Base-by-base conservation (phyloP, 35 echinoderm and acorn worm species). In the Ophioderma brevispina region DNA sequence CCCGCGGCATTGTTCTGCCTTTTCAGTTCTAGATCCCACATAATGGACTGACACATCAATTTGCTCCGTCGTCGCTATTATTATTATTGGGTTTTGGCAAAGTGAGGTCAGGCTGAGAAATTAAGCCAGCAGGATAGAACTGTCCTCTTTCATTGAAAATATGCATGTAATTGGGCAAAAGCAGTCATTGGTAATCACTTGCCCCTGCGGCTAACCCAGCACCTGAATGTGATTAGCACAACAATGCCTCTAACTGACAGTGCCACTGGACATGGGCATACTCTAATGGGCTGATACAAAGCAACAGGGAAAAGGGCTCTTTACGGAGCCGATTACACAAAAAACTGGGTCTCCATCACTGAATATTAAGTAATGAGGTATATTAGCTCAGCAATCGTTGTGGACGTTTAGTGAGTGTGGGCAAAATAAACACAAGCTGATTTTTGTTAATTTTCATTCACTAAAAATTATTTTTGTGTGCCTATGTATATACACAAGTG, bases 11-110 rank as follows among this genome's bases (percentile, higher is more conserved):
- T 46, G 41, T 46, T 46, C 41, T 46, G 41, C 41, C 41, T 46
- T 46, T 46, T 46, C 17, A 46, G 41, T 17, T 46, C 59, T 8
- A 70, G 59, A 70, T 70, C 59, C 15, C 17, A 1, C 59, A 70
- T 70, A 70, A 70, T 70, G 59, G 59, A 70, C 59, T 30, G 28
- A 25, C 59, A 70, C 59, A 70, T 70, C 59, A 70, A 70, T 70
- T 70, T 70, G 2, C 59, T 18, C 15, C 59, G n/a, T 15, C 59
- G 59, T 15, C 59, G 59, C n/a, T 70, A 70, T 70, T 70, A 70
- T 70, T 70, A 70, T 70, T 70, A 70, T 70, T 70, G 59, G 59
- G 59, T 70, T 70, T 70, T 70, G 59, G 6, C 59, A 70, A 70
- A 70, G 59, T 70, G 59, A 70, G 59, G 59, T 70, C 59, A 70